phyloP scores from a whole-genome alignment of 2,888 invertebrate species.

The Scaptodrosophila latifasciaeformis region DNA sequence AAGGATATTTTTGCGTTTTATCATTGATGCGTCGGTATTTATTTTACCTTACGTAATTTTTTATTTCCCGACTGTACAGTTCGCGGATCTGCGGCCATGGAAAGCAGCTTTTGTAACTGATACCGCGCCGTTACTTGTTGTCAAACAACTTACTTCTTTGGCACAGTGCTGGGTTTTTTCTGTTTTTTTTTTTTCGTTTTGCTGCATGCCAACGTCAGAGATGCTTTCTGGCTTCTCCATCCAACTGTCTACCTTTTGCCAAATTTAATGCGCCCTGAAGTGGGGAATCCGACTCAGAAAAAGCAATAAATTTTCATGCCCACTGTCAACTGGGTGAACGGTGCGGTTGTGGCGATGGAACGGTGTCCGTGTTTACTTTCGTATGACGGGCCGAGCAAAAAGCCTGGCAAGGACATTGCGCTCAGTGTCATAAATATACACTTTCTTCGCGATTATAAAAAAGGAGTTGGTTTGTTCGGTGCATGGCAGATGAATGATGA shows the following conservation, averaged over 20 bases:
- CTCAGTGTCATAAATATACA: neutral
- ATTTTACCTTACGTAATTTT: conserved; percentile 11
- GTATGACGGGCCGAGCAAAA: conserved; percentile 24
- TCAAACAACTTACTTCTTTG: conserved; percentile 41
- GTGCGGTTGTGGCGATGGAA: conserved; percentile 18
- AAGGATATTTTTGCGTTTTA: no score
- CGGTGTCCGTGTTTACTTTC: conserved; percentile 35
- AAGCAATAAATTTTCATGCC: conserved; percentile 58
- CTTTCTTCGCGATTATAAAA: no score
- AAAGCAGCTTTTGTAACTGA: conserved; percentile 8
- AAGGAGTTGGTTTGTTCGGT: no score
- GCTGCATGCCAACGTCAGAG: conserved; percentile 30
- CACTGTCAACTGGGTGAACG: conserved; percentile 41
- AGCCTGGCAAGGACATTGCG: neutral
- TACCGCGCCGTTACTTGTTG: conserved; percentile 17
- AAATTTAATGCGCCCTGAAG: conserved; percentile 57
- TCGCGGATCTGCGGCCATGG: neutral
- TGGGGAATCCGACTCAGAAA: conserved; percentile 1
- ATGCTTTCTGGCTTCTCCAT: conserved; percentile 23
- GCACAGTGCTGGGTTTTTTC: conserved; percentile 48
- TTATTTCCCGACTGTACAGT: no score
- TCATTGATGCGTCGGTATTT: neutral
- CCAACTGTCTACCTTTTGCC: conserved; percentile 13
- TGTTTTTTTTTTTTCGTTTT: conserved; percentile 22
- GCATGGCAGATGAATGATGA: no score